Conservation (phyloP, 2,113 vertebrate genomes). For the Prionailurus viverrinus region DNA sequence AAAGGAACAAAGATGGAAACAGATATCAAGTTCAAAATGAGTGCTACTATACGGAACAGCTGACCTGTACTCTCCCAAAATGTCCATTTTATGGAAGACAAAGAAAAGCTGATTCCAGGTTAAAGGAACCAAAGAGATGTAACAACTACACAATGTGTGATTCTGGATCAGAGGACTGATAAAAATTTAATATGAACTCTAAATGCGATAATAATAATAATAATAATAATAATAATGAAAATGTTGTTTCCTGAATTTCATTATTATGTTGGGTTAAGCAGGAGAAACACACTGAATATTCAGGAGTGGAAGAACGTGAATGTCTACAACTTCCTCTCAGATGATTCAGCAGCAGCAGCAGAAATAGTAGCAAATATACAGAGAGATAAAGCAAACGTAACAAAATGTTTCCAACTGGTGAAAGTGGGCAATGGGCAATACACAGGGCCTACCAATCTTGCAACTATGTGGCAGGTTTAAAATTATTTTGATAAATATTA, state of each 20-base stretch:
- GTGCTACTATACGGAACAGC: neutral
- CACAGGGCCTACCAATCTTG: neutral
- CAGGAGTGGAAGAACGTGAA: neutral
- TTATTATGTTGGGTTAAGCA: neutral
- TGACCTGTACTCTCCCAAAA: neutral
- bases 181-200: neutral
- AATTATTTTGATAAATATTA: constrained; percentile 7
- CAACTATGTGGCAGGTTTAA: neutral
- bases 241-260: neutral
- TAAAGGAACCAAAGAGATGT: constrained; percentile 37
- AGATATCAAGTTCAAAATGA: neutral
- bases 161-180: neutral
- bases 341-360: neutral
- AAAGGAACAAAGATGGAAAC: neutral
- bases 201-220: neutral
- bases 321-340: neutral
- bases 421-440: neutral
- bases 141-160: neutral
- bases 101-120: neutral
- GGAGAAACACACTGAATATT: neutral
- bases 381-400: neutral
- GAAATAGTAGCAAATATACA: neutral
- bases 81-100: neutral
- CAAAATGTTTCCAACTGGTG: neutral
- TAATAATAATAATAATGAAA: constrained; percentile 1